Evolutionary conservation across 2,888 invertebrate genomes (phyloP).

Genomic region (Drosophila dives): DNA sequence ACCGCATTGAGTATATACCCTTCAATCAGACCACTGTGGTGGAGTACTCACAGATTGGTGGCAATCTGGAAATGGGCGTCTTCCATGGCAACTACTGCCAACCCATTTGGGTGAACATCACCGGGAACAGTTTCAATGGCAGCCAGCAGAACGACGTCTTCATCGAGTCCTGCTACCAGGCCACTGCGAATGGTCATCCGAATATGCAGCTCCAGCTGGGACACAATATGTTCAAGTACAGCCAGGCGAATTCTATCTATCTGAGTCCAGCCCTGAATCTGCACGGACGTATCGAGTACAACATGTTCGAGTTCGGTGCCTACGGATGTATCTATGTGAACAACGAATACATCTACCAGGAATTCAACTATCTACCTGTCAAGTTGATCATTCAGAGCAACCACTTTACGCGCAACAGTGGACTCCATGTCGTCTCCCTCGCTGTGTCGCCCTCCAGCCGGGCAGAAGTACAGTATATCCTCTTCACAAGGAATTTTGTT

Average conservation of each 20-base stretch:
- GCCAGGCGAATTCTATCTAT: conserved; percentile 90
- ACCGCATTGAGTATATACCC: conserved; percentile 89
- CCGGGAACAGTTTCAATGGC: conserved; percentile 94
- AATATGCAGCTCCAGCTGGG: conserved; percentile 91
- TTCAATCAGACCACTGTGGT: conserved; percentile 94
- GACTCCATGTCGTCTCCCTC: conserved; percentile 94
- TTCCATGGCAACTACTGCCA: conserved; percentile 97
- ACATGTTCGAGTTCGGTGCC: conserved; percentile 93
- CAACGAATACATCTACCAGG: conserved; percentile 89
- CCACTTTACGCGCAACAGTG: conserved; percentile 94
- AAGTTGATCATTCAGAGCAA: conserved; percentile 92
- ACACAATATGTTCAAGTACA: conserved; percentile 93
- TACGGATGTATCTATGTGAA: conserved; percentile 94
- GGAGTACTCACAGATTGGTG: conserved; percentile 93
- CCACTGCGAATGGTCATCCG: conserved; percentile 84
- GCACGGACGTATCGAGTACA: conserved; percentile 92
- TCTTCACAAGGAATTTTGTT: conserved; percentile 95
- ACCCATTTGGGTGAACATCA: conserved; percentile 94
- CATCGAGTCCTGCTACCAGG: conserved; percentile 92
- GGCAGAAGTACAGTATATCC: conserved; percentile 91
- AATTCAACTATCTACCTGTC: conserved; percentile 91
- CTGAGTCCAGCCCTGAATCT: conserved; percentile 93
- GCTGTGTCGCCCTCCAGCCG: conserved; percentile 95
- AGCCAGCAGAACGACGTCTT: conserved; percentile 92
- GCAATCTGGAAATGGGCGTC: conserved; percentile 95